A percentile compares a stretch with the other conserved stretches of the same genome.
Conservation (phyloP, 2,797 vertebrate genomes). For the Onychomys torridus region DNA sequence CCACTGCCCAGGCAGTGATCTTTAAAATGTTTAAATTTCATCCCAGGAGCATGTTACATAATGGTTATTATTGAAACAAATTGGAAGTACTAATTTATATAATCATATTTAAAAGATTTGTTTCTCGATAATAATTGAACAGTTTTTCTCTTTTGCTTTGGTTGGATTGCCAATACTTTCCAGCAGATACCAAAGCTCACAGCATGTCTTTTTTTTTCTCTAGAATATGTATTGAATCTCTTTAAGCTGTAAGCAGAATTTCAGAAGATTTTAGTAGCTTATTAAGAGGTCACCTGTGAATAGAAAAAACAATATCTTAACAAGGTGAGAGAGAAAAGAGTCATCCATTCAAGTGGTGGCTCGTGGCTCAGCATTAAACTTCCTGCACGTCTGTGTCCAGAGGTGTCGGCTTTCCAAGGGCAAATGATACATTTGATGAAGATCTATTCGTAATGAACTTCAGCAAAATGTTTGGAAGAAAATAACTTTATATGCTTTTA, state of each 20-base stretch:
- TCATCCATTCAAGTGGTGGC: not conserved
- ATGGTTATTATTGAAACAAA: conserved; percentile 32
- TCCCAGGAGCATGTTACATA: not conserved
- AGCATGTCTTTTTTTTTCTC: not conserved
- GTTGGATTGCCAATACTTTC: not conserved
- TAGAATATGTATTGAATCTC: not conserved
- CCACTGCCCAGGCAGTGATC: not conserved
- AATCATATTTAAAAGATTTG: conserved; percentile 26
- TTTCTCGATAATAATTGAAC: not conserved
- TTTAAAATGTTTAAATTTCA: conserved; percentile 39
- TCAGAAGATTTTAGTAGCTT: not conserved
- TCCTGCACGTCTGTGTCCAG: conserved; percentile 1
- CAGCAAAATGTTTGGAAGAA: conserved; percentile 59
- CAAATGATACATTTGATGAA: conserved; percentile 12
- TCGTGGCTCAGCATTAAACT: conserved; percentile 25
- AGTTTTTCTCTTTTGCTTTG: not conserved
- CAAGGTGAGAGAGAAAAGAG: not conserved
- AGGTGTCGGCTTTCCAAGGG: conserved; percentile 42
- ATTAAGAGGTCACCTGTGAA: not conserved
- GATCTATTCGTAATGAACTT: conserved; percentile 45
- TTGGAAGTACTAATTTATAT: conserved; percentile 8
- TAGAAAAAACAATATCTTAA: not conserved
- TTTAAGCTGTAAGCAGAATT: not conserved
- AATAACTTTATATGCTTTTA: conserved; percentile 54
- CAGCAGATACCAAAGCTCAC: not conserved